Evolutionary conservation across 2,113 vertebrate species (phyloP).

Genomic region (Tupaia chinensis): DNA sequence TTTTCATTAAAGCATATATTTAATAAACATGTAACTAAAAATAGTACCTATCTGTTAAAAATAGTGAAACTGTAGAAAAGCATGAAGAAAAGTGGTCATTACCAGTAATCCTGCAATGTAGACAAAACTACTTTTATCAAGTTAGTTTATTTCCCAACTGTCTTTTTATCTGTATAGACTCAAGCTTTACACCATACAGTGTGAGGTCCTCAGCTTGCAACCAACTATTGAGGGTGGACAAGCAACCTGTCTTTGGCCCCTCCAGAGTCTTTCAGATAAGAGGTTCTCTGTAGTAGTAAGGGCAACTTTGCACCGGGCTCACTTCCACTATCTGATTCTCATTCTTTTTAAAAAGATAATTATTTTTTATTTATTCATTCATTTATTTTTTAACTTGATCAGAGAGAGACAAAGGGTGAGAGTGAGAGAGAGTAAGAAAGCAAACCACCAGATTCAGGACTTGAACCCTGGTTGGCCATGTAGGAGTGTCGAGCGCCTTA

Average conservation of each 20-base stretch:
- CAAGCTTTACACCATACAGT: neutral
- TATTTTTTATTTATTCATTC: too few relatives aligned
- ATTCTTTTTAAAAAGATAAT: neutral
- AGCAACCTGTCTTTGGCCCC: neutral
- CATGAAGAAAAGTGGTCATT: neutral
- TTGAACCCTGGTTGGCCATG: too few relatives aligned
- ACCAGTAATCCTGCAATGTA: neutral
- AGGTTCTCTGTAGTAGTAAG: neutral
- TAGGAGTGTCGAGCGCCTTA: too few relatives aligned
- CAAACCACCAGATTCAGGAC: too few relatives aligned
- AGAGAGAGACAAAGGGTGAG: too few relatives aligned
- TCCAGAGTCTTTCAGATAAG: neutral
- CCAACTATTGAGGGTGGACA: neutral
- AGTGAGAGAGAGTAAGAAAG: too few relatives aligned
- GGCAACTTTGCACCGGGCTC: neutral
- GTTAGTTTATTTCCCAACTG: neutral
- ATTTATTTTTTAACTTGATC: too few relatives aligned
- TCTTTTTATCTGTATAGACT: neutral
- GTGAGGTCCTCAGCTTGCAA: neutral
- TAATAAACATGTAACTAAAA: neutral
- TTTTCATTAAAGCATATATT: neutral
- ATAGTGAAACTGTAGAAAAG: slow-evolving; percentile 13
- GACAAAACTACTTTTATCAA: neutral
- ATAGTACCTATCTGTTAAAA: neutral
- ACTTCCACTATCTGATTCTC: neutral